Percentiles rank a stretch among this genome's conserved stretches.
Conservation (phyloP, 1,140 invertebrate genomes). For the Diachasma alloeum region DNA sequence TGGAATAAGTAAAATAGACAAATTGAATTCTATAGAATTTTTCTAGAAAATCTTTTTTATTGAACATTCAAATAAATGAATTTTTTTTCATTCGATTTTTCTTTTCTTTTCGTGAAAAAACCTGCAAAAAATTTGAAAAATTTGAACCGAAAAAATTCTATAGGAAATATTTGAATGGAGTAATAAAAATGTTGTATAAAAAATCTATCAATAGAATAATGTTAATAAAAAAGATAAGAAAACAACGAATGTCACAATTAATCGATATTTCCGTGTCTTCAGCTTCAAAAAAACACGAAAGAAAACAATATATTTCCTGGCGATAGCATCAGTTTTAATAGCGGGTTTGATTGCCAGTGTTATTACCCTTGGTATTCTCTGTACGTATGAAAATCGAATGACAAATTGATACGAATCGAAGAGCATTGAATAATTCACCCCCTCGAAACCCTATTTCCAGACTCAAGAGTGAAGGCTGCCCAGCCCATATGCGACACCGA, state of each 20-base stretch:
- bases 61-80: too few relatives aligned
- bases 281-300: slow-evolving; percentile 44
- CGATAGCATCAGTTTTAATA: slow-evolving; percentile 32
- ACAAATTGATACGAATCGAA: not conserved
- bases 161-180: too few relatives aligned
- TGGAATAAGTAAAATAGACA: too few relatives aligned
- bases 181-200: too few relatives aligned
- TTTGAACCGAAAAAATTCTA: too few relatives aligned
- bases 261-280: slow-evolving; percentile 16
- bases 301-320: slow-evolving; percentile 23
- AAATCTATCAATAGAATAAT: too few relatives aligned
- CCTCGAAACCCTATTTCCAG: slow-evolving; percentile 30
- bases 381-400: slow-evolving; percentile 38
- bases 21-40: too few relatives aligned
- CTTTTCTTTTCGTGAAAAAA: too few relatives aligned
- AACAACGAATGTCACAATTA: not conserved
- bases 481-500: slow-evolving; percentile 51
- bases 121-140: too few relatives aligned
- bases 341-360: slow-evolving; percentile 30
- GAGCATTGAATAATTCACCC: not conserved
- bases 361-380: slow-evolving; percentile 42
- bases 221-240: too few relatives aligned
- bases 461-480: slow-evolving; percentile 24
- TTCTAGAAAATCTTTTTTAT: too few relatives aligned
- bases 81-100: too few relatives aligned